phyloP scores from a whole-genome alignment of 1,140 invertebrate genomes.

The Microplitis demolitor region DNA sequence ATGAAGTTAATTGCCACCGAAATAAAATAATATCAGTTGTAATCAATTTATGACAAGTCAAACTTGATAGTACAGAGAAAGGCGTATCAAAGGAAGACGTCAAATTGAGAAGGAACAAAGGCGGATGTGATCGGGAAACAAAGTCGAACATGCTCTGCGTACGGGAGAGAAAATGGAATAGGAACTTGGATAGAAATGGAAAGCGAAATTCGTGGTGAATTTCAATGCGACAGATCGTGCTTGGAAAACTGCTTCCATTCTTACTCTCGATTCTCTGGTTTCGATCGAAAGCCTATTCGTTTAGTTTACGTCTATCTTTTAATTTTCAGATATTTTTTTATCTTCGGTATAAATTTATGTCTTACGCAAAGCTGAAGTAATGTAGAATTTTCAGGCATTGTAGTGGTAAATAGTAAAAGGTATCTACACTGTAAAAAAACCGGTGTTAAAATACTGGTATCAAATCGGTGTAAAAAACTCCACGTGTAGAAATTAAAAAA shows the following conservation, averaged over 20 bases:
- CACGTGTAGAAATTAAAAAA: no score
- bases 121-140: constrained; percentile 48
- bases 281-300: constrained; percentile 2
- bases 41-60: no score
- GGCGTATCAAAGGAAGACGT: constrained; percentile 26
- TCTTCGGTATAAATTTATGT: background rate
- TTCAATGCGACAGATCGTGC: constrained; percentile 57
- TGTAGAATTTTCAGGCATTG: no score
- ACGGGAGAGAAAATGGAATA: constrained; percentile 36
- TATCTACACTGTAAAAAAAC: no score
- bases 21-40: no score
- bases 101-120: constrained; percentile 39
- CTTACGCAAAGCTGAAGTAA: no score
- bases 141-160: constrained; percentile 30
- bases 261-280: constrained; percentile 14
- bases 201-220: constrained; percentile 58
- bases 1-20: no score
- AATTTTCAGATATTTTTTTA: background rate
- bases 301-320: background rate
- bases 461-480: no score
- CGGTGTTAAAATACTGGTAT: no score
- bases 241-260: constrained; percentile 46
- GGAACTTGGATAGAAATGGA: constrained; percentile 57
- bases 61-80: background rate
- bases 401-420: no score